Base-by-base conservation (phyloP, 2,113 vertebrate genomes). In the Candoia aspera region DNA sequence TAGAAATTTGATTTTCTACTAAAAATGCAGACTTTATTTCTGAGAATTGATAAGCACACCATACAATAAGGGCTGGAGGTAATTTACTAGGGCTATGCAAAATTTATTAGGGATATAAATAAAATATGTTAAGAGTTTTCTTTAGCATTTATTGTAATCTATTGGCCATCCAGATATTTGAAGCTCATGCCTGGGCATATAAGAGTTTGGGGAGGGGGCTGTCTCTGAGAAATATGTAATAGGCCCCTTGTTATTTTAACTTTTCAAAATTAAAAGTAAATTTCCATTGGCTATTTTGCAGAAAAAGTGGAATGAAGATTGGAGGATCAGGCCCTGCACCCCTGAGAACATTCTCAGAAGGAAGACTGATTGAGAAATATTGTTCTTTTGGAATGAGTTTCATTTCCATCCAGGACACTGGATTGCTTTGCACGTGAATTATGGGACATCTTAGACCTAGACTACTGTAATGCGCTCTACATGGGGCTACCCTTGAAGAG, bases 311-410 rank as follows among this genome's bases (percentile, higher is more conserved):
- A 91, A 55, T 1, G 24, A 26, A 0, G 1, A 37, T 42, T 58
- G 9, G 93, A 91, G 79, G 87, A 88, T 4, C 90, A 88, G 87
- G 87, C 84, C 55, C 88, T 13, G 26, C 1, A 58, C 49, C 55
- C 87, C 42, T 46, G 92, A 79, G 57, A 84, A 84, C 46, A 3
- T 90, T 53, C 59, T 62, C 60, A 49, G 64, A n/a, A 37, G 58
- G 49, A 83, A 33, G 37, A 9, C n/a, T 54, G 84, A 59, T 86
- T 92, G 37, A 86, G 58, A 95, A 95, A 91, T 94, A 93, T 94
- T 94, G 94, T 94, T 96, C 0, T 49, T 26, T 33, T 55, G 60
- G 53, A 73, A 37, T 88, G 10, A 87, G 58, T 90, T 92, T 89
- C 87, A 89, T 90, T 91, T 90, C 68, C 90, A 54, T 91, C 92